Evolutionary conservation across 2,888 invertebrate genomes (phyloP), one percentile per base, ranked within the genome.

Genomic region (Euplexia lucipara): DNA sequence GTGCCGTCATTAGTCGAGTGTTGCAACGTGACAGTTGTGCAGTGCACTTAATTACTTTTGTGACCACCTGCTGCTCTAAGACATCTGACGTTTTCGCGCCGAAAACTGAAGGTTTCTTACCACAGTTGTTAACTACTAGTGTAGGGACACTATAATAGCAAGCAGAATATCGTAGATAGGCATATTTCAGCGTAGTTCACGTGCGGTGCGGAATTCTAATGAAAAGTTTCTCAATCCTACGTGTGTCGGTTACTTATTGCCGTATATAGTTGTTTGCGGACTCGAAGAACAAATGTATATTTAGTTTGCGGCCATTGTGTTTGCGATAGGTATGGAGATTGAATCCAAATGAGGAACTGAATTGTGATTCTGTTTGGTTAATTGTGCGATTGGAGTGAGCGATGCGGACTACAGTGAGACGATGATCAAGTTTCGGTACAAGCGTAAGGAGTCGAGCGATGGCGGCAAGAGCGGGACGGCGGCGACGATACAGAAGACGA

Each of bases 381-480:
- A 78, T 72, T 61, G 79, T 75, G 85, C 84, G 83, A 78, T 79
- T 68, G 65, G 79, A 81, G 82, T 84, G 83, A 79, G 89, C 86
- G 81, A 93, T 92, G 93, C 82, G 91, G 90, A 89, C 90, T 87
- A 87, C 81, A 82, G 83, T 80, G 87, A 85, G 86, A 91, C 78
- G 88, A 96, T 96, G 96, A 96, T 96, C 76, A 96, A 96, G 92
- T 96, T 96, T 92, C 96, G 96, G 73, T 96, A 96, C 81, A 96
- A 96, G 84, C 96, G 96, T 75, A 96, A 96, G 88, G 96, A 96
- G 86, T 84, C 88, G 68, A 91, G 77, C 85, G 91, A 90, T 86
- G 89, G 87, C 56, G 88, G 88, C 35, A 91, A 90, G 77, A 89
- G 85, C 10, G 91, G 91, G 37, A 89, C 91, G 30, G 89, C 91